These are phyloP conservation scores for Anisognathus igniventris DNA, from an alignment of 2,797 vertebrate genomes.

Conservation along the genomic window DNA sequence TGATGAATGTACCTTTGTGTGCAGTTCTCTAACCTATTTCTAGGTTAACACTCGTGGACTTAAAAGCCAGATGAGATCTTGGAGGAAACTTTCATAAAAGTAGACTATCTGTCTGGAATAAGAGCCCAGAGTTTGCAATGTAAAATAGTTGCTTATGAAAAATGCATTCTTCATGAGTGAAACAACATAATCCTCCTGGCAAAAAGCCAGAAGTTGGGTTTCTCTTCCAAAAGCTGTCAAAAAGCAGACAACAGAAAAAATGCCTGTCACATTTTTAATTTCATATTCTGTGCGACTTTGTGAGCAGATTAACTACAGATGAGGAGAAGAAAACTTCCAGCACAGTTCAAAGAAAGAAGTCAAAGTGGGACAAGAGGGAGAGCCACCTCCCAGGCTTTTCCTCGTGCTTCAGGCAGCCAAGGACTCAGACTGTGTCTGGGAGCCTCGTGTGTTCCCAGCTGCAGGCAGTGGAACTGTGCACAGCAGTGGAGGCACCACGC, in stretches of 20 bases:
- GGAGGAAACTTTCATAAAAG: slow-evolving; percentile 21
- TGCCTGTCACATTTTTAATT: background rate
- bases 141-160: slow-evolving; percentile 49
- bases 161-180: slow-evolving; percentile 4
- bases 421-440: background rate
- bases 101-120: slow-evolving; percentile 25
- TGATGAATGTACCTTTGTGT: slow-evolving; percentile 1
- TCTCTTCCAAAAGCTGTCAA: slow-evolving; percentile 27
- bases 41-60: background rate
- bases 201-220: background rate
- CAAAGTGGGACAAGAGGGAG: background rate
- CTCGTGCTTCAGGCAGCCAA: background rate
- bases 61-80: slow-evolving; percentile 14
- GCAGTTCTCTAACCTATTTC: background rate
- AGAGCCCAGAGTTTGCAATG: slow-evolving; percentile 19
- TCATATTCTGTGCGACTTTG: background rate
- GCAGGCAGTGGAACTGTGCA: accelerated
- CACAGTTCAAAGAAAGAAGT: background rate
- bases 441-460: accelerated
- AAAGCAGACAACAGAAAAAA: slow-evolving; percentile 21
- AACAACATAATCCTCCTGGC: background rate
- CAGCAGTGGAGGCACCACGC: accelerated
- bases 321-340: background rate
- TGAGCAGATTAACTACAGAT: background rate
- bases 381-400: background rate